Percentiles rank a stretch among this genome's conserved stretches.
Conservation (phyloP, 2,888 invertebrate genomes). For the Drosophila yooni region DNA sequence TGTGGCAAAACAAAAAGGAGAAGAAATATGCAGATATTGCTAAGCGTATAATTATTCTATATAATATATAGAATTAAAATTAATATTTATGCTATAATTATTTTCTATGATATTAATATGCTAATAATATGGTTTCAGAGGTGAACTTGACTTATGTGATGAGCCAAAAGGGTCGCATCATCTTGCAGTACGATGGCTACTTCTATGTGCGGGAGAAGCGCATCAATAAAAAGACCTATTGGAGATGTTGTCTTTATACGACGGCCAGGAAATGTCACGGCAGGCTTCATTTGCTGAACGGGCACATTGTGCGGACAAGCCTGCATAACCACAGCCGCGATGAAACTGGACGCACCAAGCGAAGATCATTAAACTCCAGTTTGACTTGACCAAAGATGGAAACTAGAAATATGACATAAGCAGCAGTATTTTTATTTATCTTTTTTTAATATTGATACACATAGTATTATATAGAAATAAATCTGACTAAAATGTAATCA, state of each 20-base stretch:
- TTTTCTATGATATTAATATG: background rate
- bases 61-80: background rate
- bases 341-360: constrained; percentile 35
- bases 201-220: constrained; percentile 83
- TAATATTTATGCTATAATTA: background rate
- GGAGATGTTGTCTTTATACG: constrained; percentile 85
- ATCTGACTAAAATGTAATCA: background rate
- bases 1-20: constrained; percentile 13
- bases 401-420: background rate
- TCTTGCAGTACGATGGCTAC: constrained; percentile 78
- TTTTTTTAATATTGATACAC: background rate
- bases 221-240: constrained; percentile 83
- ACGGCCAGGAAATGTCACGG: constrained; percentile 82
- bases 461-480: constrained; percentile 2
- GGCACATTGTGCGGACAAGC: constrained; percentile 76
- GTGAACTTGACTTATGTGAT: constrained; percentile 57
- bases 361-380: background rate
- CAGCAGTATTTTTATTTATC: background rate
- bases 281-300: constrained; percentile 81
- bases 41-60: constrained; percentile 1
- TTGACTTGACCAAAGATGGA: background rate
- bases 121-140: constrained; percentile 13
- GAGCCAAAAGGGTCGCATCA: constrained; percentile 84
- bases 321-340: constrained; percentile 79
- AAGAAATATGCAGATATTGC: background rate